Base-by-base conservation (phyloP, 2,888 invertebrate species). In the Hypolimnas misippus region DNA sequence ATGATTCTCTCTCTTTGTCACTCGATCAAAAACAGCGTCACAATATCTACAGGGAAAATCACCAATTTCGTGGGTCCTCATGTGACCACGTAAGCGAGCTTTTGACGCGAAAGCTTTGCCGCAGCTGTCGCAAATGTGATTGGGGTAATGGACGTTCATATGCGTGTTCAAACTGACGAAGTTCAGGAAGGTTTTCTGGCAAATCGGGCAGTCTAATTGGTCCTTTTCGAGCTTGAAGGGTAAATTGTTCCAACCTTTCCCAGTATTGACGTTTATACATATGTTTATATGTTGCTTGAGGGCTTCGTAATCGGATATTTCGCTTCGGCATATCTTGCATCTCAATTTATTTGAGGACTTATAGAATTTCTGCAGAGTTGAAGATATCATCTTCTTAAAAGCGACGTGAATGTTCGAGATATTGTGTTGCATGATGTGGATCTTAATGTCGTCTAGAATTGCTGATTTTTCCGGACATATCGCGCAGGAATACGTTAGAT, bases 41-140 rank as follows among this genome's bases (percentile, higher is more conserved):
- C 92, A 92, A 40, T 88, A 89, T 10, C 81, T 71, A 57, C 92
- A 92, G 0, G 87, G 82, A 3, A 92, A 92, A n/a, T 73, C 78
- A 0, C 92, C 93, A 1, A 92, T 83, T 62, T 93, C 93, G 54
- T 93, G 93, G 0, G 92, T 93, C 31, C 93, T 71, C 79, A 93
- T 86, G 60, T 93, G 93, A 0, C 93, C 93, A 10, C 89, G 66
- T 0, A 93, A 66, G 0, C 93, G 75, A 0, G 92, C 89, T 63
- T 87, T 88, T 0, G 93, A 93, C 0, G 93, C 93, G 62, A 93
- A 93, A 0, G 91, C 92, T 57, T 93, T 93, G 0, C 92, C 92
- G 62, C 93, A 93, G 66, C 82, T 89, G 58, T 92, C 89, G 58
- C 93, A 93, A 0, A 92, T 90, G 65, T 92, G 89, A 52, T 91